Evolutionary conservation across 2,113 vertebrate genomes (phyloP).

Genomic region (Brachyistius frenatus): DNA sequence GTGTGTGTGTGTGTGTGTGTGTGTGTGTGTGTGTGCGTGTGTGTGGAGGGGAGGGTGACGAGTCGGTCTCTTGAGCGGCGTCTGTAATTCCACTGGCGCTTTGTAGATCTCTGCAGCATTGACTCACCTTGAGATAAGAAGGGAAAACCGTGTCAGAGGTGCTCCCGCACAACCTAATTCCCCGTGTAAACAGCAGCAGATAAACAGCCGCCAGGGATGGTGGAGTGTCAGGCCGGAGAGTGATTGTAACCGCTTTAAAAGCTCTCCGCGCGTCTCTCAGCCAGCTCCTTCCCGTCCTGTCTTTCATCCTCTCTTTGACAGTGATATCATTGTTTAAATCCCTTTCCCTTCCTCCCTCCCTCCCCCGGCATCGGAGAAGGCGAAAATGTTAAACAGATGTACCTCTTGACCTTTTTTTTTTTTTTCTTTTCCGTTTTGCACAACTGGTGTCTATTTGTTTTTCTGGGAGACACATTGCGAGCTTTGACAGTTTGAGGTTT

Average conservation of each 20-base stretch:
- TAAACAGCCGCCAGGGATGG: constrained; percentile 58
- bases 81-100: not conserved
- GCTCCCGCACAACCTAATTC: constrained; percentile 35
- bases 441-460: constrained; percentile 46
- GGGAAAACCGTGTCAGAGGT: constrained; percentile 19
- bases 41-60: no score
- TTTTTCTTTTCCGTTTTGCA: not conserved
- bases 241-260: constrained; percentile 27
- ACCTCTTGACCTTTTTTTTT: constrained; percentile 53
- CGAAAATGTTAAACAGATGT: constrained; percentile 67
- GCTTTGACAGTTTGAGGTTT: constrained; percentile 44
- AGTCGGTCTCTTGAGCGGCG: not conserved
- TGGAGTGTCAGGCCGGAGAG: constrained; percentile 18
- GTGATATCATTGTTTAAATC: constrained; percentile 50
- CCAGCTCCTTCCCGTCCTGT: not conserved
- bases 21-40: no score
- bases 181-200: constrained; percentile 54
- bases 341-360: constrained; percentile 34
- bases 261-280: not conserved
- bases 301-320: constrained; percentile 38
- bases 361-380: constrained; percentile 29
- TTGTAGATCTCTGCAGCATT: constrained; percentile 10
- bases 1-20: no score
- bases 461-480: constrained; percentile 39
- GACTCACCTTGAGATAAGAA: constrained; percentile 40